phyloP scores from a whole-genome alignment of 2,113 vertebrate species.

The Chamaea fasciata region DNA sequence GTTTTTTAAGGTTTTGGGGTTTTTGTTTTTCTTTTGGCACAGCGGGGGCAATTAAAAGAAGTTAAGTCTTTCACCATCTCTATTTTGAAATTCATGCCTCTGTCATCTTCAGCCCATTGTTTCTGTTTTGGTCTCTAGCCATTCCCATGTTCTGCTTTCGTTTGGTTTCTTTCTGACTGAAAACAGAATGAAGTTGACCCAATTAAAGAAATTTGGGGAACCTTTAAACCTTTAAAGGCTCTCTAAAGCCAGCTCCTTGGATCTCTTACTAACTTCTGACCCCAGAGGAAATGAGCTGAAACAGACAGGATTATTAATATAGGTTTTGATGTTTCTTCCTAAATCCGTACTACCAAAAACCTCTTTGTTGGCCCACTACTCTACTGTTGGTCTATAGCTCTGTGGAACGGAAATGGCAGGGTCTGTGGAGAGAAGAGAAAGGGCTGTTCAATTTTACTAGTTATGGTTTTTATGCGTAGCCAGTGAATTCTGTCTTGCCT shows the following conservation, averaged over 20 bases:
- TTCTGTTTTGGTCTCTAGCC: neutral
- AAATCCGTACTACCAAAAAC: neutral
- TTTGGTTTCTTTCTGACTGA: neutral
- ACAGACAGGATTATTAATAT: neutral
- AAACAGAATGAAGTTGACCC: neutral
- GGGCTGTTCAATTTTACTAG: neutral
- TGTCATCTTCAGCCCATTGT: neutral
- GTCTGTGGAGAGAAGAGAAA: neutral
- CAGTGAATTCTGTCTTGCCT: neutral
- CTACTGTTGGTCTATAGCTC: neutral
- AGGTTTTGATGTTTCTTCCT: neutral
- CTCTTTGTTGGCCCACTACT: neutral
- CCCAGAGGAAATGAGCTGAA: neutral
- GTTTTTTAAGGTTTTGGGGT: neutral
- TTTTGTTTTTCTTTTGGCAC: neutral
- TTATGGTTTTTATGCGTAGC: neutral
- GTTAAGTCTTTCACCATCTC: neutral
- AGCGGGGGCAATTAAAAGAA: neutral
- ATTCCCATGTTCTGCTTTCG: neutral
- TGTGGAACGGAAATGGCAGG: neutral
- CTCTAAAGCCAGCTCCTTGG: neutral
- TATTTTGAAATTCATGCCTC: neutral
- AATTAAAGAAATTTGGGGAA: neutral
- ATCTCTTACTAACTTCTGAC: neutral
- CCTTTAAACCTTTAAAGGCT: neutral